Evolutionary conservation across 2,888 invertebrate genomes (phyloP), one percentile per base, ranked within the genome.

Genomic region (Microplitis manilae): DNA sequence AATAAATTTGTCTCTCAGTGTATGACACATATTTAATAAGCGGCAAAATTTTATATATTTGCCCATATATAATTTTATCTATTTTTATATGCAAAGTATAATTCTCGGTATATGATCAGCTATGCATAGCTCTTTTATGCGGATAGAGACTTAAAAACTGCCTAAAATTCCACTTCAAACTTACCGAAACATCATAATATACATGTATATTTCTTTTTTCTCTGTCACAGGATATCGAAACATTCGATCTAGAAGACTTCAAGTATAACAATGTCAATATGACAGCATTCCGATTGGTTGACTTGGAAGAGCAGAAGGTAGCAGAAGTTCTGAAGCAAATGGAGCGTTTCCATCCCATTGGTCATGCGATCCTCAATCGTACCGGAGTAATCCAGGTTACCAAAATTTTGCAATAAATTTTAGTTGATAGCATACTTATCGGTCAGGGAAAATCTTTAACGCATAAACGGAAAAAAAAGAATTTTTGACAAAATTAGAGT

Each of bases 201-300:
- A 59, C 59, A 65, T 30, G 7, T 41, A 65, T 65, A 20, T 13
- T 15, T 20, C n/a, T n/a, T 73, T 50, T 30, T 41, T 73, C 2
- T 20, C 50, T 67, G 50, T 60, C 38, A 30, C n/a, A 91, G 94
- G 94, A 88, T 96, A 97, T 88, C 84, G 93, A 94, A 87, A 92
- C 93, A 79, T 93, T 93, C 88, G 93, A 94, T 87, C 90, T 94
- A 81, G 94, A 94, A 87, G 94, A 94, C 87, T 95, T 94, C 90
- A 93, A 94, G 87, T 94, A 95, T 90, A 95, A 95, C 89, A 94
- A 93, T 86, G 94, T 94, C 81, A 95, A 95, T 89, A 93, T 95
- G 90, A 95, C 95, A 77, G 94, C 94, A 77, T 94, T 94, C 87
- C 92, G 95, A 81, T 91, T 96, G 81, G 94, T 95, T 71, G 94